phyloP scores from a whole-genome alignment of 1,140 invertebrate species.

The Camponotus pennsylvanicus region DNA sequence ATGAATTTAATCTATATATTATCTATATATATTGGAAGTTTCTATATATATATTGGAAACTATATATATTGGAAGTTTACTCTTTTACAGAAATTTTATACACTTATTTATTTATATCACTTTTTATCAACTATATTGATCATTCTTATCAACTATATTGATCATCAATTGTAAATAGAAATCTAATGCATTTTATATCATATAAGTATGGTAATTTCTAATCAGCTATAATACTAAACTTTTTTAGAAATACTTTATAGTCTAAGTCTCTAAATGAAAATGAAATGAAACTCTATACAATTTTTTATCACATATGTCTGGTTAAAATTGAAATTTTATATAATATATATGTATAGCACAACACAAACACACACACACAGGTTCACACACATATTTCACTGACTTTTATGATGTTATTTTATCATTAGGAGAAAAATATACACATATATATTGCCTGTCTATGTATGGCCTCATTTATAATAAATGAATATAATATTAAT shows the following conservation, averaged over 20 bases:
- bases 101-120: constrained; percentile 52
- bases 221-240: not conserved
- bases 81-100: constrained; percentile 59
- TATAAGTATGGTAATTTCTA: constrained; percentile 17
- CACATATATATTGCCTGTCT: constrained; percentile 24
- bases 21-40: constrained; percentile 20
- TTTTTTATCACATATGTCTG: constrained; percentile 38
- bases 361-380: too few relatives aligned
- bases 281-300: not conserved
- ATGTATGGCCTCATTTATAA: constrained; percentile 52
- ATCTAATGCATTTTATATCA: constrained; percentile 38
- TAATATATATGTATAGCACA: not conserved
- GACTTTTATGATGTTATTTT: constrained; percentile 34
- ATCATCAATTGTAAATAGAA: constrained; percentile 49
- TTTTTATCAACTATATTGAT: constrained; percentile 10
- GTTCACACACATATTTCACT: not conserved
- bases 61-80: constrained; percentile 34
- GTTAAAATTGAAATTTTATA: constrained; percentile 28
- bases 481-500: constrained; percentile 23
- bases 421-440: constrained; percentile 6
- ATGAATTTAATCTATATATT: constrained; percentile 24
- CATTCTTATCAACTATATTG: constrained; percentile 48
- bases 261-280: not conserved
- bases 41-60: constrained; percentile 29
- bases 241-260: constrained; percentile 16